Percentiles rank a stretch among this genome's conserved stretches.
Conservation (phyloP, 1,140 invertebrate genomes). For the Saccostrea cuccullata region DNA sequence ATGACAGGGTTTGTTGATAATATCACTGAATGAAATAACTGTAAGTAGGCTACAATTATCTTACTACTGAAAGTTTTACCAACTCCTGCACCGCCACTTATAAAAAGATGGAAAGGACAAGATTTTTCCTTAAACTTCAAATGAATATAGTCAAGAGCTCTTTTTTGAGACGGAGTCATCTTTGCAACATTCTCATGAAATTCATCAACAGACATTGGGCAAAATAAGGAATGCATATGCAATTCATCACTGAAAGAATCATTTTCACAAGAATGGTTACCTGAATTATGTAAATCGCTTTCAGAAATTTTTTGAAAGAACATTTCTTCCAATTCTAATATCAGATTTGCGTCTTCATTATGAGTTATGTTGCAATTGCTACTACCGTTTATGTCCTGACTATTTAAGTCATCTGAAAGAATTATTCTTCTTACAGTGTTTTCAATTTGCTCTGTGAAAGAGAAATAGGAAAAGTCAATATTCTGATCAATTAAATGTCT, state of each 20-base stretch:
- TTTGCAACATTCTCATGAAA: conserved; percentile 21
- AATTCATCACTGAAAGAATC: neutral
- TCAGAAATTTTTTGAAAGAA: no score
- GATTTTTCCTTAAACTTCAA: neutral
- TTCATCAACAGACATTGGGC: conserved; percentile 42
- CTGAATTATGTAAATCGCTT: no score
- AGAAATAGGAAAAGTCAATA: conserved; percentile 39
- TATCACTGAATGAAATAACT: neutral
- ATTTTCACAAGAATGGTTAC: no score
- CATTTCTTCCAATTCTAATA: neutral
- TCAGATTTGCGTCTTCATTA: conserved; percentile 38
- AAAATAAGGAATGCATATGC: conserved; percentile 42
- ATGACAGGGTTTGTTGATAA: conserved; percentile 31
- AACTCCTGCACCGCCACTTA: conserved; percentile 57
- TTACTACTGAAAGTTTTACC: conserved; percentile 49
- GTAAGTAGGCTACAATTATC: conserved; percentile 43
- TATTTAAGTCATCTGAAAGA: no score
- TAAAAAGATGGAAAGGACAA: conserved; percentile 42
- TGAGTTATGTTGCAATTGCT: no score
- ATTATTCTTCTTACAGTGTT: conserved; percentile 19
- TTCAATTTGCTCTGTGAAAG: conserved; percentile 51
- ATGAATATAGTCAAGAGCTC: conserved; percentile 9
- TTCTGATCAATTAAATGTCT: conserved; percentile 36
- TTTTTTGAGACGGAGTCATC: conserved; percentile 30
- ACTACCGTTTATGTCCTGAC: no score